These are phyloP conservation scores for Cantharis nigra DNA, from an alignment of 2,888 invertebrate genomes.

Conservation along the genomic window DNA sequence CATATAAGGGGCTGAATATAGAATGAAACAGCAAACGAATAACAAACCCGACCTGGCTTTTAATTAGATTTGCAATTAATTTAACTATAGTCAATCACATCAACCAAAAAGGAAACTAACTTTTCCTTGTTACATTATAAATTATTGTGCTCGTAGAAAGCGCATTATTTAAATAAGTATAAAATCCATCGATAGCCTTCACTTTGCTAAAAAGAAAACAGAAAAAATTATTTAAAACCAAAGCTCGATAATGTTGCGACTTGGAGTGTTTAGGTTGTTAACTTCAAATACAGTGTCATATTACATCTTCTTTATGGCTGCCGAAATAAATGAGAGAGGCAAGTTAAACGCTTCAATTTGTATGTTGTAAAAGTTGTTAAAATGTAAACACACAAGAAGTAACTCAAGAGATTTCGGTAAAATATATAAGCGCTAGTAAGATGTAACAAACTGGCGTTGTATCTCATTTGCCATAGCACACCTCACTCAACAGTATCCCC, in stretches of 20 bases:
- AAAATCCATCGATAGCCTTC: neutral
- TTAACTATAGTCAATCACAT: conserved; percentile 54
- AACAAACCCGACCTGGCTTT: conserved; percentile 48
- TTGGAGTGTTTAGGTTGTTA: conserved; percentile 1
- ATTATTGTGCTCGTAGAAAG: neutral
- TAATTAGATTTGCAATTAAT: conserved; percentile 55
- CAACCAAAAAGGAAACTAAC: conserved; percentile 43
- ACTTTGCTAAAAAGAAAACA: neutral
- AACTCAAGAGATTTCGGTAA: conserved; percentile 37
- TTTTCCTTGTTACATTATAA: conserved; percentile 14
- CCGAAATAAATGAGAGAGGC: conserved; percentile 21
- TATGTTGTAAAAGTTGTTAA: conserved; percentile 31
- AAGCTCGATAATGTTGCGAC: neutral
- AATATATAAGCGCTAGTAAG: conserved; percentile 36
- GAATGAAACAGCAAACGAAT: conserved; percentile 46
- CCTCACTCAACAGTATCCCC: conserved; percentile 52
- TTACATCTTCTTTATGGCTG: conserved; percentile 17
- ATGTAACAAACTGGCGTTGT: conserved; percentile 44
- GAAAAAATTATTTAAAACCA: neutral
- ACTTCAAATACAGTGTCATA: conserved; percentile 17
- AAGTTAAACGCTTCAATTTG: conserved; percentile 28
- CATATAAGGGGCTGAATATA: conserved; percentile 48
- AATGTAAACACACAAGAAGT: conserved; percentile 31
- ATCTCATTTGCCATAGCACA: conserved; percentile 55
- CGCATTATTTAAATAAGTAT: neutral